Evolutionary conservation across 2,888 invertebrate species (phyloP), one percentile per base, ranked within the genome.

Genomic region (Athalia circularis): DNA sequence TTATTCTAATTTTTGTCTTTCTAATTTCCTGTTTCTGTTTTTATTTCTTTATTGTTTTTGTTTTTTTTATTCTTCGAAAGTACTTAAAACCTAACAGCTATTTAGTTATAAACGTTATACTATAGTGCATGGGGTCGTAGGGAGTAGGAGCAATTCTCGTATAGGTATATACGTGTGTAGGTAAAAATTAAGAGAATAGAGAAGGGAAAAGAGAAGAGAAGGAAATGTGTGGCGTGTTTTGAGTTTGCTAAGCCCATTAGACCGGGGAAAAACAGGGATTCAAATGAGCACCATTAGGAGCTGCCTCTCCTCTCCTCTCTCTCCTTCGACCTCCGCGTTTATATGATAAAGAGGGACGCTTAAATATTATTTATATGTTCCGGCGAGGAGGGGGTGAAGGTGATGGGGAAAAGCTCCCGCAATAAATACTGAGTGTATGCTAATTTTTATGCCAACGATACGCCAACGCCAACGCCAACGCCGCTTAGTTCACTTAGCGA

Each of bases 341-440:
- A 86, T 86, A 86, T 86, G 87, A 87, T 87, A 86, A 87, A 87
- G 85, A 86, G 86, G 82, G 83, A 78, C 81, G 83, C 83, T 85
- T 87, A 85, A 87, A 86, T 85, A 85, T 86, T 87, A 87, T 87
- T 87, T 87, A 87, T 87, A 84, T 80, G 81, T 80, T 84, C 82
- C 80, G 80, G 81, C 78, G 81, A 81, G 80, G 81, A 29, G 29
- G 29, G 29, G 29, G 29, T 29, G 2, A 29, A 29, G 29, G 29
- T 29, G 29, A 29, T 29, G 29, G 29, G 29, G 29, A 29, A 29
- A 29, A 29, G 79, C 80, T 78, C 79, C 72, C 52, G 84, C 82
- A 84, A 86, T 87, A 85, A 87, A 86, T 86, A 84, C 83, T 82
- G 82, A 84, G 83, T 83, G 82, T 84, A 85, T 86, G 84, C 83